Evolutionary conservation across 2,113 vertebrate species (phyloP).

Genomic region (Perca flavescens): DNA sequence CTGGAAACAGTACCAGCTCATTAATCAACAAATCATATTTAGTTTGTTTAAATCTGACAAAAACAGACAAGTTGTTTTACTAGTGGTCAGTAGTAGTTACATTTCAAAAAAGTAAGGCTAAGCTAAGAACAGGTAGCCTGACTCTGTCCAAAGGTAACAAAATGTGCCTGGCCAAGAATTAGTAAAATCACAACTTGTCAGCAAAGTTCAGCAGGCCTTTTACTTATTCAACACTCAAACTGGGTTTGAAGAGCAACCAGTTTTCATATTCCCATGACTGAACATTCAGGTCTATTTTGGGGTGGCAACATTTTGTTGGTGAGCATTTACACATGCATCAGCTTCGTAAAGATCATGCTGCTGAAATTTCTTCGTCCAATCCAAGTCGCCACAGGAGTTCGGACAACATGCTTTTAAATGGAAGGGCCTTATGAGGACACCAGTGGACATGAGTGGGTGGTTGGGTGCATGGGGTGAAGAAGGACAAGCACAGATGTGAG

Average conservation of each 20-base stretch:
- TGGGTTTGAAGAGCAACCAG: not conserved
- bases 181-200: not conserved
- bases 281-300: constrained; percentile 47
- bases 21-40: too few relatives aligned
- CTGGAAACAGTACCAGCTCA: too few relatives aligned
- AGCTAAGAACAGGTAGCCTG: not conserved
- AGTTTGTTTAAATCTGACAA: too few relatives aligned
- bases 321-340: constrained; percentile 21
- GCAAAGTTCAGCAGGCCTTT: constrained; percentile 1
- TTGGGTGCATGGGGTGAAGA: not conserved
- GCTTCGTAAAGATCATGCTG: not conserved
- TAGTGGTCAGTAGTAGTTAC: too few relatives aligned
- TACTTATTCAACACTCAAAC: not conserved
- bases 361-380: constrained; percentile 33
- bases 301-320: constrained; percentile 23
- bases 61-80: too few relatives aligned
- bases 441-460: constrained; percentile 11
- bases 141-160: too few relatives aligned
- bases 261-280: constrained; percentile 16
- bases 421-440: not conserved
- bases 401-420: constrained; percentile 13
- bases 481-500: constrained; percentile 16
- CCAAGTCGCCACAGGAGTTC: constrained; percentile 33
- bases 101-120: not conserved
- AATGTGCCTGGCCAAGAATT: not conserved